Conservation (phyloP, 2,888 invertebrate genomes). For the Ophion ventricosus region DNA sequence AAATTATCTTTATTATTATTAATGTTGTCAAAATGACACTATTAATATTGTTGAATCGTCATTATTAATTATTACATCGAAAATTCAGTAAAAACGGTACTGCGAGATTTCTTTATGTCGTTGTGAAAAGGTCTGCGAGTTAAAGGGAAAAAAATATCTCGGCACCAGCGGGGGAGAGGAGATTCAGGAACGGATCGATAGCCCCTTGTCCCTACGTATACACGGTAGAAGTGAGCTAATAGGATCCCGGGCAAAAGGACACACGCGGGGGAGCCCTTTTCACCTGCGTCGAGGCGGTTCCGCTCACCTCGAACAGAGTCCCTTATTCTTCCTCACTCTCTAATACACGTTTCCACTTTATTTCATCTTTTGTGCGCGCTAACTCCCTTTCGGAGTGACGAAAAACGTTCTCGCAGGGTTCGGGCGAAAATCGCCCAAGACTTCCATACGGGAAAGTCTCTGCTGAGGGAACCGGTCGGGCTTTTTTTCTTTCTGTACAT, state of each 20-base stretch:
- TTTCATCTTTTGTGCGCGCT: not conserved
- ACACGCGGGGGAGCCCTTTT: slow-evolving; percentile 18
- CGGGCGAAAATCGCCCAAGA: too few relatives aligned
- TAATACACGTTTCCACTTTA: not conserved
- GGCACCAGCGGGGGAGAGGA: slow-evolving; percentile 14
- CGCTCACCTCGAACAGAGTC: slow-evolving; percentile 5
- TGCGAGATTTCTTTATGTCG: slow-evolving; percentile 3
- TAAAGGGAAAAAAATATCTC: slow-evolving; percentile 16
- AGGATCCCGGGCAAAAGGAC: slow-evolving; percentile 38
- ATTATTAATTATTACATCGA: not conserved
- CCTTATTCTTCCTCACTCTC: slow-evolving; percentile 8
- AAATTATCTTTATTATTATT: too few relatives aligned
- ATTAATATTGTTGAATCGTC: too few relatives aligned
- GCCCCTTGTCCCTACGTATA: slow-evolving; percentile 17
- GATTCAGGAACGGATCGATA: slow-evolving; percentile 55
- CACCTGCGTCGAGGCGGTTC: slow-evolving; percentile 35
- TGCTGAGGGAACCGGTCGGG: too few relatives aligned
- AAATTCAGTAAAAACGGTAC: not conserved
- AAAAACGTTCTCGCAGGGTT: not conserved
- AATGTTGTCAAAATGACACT: too few relatives aligned
- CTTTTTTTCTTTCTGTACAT: too few relatives aligned
- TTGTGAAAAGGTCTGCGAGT: slow-evolving; percentile 21
- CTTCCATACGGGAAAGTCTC: too few relatives aligned
- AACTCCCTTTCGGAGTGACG: not conserved
- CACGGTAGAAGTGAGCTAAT: slow-evolving; percentile 9